Evolutionary conservation across 2,797 vertebrate genomes (phyloP).

Genomic region (Dromococcyx pavoninus): DNA sequence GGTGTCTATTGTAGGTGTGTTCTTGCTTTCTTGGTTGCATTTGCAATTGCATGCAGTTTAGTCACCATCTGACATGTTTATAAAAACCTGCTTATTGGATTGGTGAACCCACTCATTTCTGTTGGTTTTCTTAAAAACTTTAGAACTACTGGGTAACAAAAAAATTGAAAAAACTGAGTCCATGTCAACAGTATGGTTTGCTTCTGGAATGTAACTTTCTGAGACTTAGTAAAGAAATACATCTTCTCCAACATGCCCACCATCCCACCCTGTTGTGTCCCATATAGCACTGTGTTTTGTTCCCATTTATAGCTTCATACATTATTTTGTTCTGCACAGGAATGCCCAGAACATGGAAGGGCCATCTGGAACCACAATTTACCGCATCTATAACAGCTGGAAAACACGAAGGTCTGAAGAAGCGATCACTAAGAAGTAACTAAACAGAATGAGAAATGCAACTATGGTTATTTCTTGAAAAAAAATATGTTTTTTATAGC

Average conservation of each 20-base stretch:
- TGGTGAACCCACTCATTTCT: background rate
- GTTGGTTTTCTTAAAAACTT: background rate
- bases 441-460: conserved; percentile 41
- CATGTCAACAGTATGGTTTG: background rate
- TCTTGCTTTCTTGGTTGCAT: conserved; percentile 12
- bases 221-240: background rate
- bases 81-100: background rate
- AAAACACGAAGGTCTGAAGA: background rate
- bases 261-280: background rate
- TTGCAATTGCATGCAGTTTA: background rate
- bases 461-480: conserved; percentile 14
- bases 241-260: background rate
- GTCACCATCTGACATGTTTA: background rate
- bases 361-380: background rate
- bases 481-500: conserved; percentile 11
- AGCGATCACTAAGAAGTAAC: background rate
- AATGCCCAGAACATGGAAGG: background rate
- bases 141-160: background rate
- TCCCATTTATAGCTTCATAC: background rate
- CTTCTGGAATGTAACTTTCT: background rate
- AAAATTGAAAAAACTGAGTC: background rate
- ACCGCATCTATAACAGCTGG: background rate
- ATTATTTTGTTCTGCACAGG: background rate
- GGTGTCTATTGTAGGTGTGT: conserved; percentile 6
- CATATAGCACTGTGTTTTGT: background rate